These are phyloP conservation scores for Carcharodon carcharias DNA, from an alignment of 2,797 vertebrate species.

Conservation along the genomic window DNA sequence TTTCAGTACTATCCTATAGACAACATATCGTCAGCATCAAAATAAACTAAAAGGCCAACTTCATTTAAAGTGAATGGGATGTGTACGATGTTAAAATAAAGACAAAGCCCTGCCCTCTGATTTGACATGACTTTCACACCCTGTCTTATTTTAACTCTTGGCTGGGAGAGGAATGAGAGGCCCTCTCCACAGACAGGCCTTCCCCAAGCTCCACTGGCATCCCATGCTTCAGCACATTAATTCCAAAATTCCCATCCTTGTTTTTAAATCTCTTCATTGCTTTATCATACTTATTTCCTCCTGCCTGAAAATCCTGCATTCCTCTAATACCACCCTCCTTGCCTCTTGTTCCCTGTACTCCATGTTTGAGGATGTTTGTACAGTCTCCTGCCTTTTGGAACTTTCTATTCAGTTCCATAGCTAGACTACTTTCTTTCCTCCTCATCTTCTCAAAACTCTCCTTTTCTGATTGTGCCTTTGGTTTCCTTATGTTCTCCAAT, in stretches of 20 bases:
- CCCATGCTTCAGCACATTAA: neutral
- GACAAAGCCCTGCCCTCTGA: neutral
- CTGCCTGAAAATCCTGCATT: neutral
- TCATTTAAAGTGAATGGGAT: neutral
- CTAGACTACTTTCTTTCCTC: neutral
- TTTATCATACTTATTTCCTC: neutral
- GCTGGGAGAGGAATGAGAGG: neutral
- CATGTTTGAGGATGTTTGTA: neutral
- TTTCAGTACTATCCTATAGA: neutral
- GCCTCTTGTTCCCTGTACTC: no score
- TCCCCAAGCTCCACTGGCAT: neutral
- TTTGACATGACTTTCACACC: neutral
- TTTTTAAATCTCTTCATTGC: neutral
- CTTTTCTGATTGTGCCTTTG: neutral
- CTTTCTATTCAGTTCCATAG: neutral
- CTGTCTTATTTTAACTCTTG: neutral
- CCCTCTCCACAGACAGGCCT: neutral
- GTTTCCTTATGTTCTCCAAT: neutral
- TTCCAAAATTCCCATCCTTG: neutral
- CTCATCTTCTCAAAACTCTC: neutral
- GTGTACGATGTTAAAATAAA: neutral
- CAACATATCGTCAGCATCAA: neutral
- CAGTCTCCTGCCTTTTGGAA: neutral
- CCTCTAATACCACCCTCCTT: neutral
- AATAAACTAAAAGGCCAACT: neutral